A percentile compares a stretch with the other conserved stretches of the same genome.
phyloP scores from a whole-genome alignment of 1,140 invertebrate species.

The Drosophila nigrodunni region DNA sequence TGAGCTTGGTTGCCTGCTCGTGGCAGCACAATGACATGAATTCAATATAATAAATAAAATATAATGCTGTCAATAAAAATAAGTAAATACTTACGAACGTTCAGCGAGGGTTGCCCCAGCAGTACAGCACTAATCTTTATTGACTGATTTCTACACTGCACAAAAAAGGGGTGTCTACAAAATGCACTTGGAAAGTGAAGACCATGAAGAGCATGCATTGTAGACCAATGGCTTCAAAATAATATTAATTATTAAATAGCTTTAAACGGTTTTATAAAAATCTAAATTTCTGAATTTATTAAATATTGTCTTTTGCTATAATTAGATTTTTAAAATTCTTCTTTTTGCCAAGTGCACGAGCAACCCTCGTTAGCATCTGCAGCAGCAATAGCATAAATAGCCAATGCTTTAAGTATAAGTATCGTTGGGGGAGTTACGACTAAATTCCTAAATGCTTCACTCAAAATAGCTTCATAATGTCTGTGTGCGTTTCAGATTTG shows the following conservation, averaged over 20 bases:
- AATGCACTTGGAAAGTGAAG: no score
- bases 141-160: no score
- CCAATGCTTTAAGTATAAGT: conserved; percentile 44
- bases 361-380: conserved; percentile 44
- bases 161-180: no score
- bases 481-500: conserved; percentile 72
- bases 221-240: no score
- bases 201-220: no score
- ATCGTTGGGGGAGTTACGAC: conserved; percentile 56
- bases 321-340: no score
- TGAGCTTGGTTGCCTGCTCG: conserved; percentile 55
- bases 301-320: no score
- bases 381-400: conserved; percentile 33
- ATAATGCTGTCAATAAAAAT: conserved; percentile 84
- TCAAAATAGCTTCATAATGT: conserved; percentile 78
- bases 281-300: no score
- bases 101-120: conserved; percentile 20
- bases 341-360: background rate
- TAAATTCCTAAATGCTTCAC: conserved; percentile 74
- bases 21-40: conserved; percentile 81
- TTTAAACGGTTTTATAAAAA: no score
- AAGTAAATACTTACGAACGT: conserved; percentile 67
- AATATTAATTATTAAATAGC: no score
- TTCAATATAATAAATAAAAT: conserved; percentile 84
- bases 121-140: background rate